A percentile compares a stretch with the other conserved stretches of the same genome.
Evolutionary conservation across 2,797 vertebrate species (phyloP).

Genomic region (Masticophis lateralis): DNA sequence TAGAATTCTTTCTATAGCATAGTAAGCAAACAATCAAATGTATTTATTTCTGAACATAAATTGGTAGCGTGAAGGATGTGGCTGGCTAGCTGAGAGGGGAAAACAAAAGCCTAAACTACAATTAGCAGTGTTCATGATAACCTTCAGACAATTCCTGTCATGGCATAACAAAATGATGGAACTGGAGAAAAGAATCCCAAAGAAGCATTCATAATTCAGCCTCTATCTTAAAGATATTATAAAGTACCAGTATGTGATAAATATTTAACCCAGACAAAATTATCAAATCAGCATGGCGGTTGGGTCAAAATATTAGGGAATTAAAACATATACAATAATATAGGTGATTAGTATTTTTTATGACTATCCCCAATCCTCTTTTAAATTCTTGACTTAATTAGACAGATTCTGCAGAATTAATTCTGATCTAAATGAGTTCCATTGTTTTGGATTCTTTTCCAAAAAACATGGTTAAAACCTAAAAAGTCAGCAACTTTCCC

Average conservation of each 20-base stretch:
- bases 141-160: constrained; percentile 66
- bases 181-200: constrained; percentile 60
- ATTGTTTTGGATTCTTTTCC: background rate
- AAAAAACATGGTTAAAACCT: background rate
- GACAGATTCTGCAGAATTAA: background rate
- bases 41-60: constrained; percentile 39
- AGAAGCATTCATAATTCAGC: constrained; percentile 61
- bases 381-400: background rate
- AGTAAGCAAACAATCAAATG: constrained; percentile 13
- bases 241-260: constrained; percentile 87
- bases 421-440: background rate
- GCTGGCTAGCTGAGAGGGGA: constrained; percentile 32
- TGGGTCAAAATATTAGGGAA: constrained; percentile 43
- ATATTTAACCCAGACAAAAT: constrained; percentile 66
- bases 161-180: constrained; percentile 54
- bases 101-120: constrained; percentile 1
- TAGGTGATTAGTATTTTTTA: background rate
- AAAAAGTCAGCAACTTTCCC: background rate
- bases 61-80: constrained; percentile 16
- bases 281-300: constrained; percentile 50
- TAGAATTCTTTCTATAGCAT: constrained; percentile 31
- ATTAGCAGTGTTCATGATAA: constrained; percentile 72
- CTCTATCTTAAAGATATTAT: constrained; percentile 74
- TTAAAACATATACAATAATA: constrained; percentile 29
- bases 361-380: background rate